Base-by-base conservation (phyloP, 1,140 invertebrate genomes). In the Hycleus phaleratus region DNA sequence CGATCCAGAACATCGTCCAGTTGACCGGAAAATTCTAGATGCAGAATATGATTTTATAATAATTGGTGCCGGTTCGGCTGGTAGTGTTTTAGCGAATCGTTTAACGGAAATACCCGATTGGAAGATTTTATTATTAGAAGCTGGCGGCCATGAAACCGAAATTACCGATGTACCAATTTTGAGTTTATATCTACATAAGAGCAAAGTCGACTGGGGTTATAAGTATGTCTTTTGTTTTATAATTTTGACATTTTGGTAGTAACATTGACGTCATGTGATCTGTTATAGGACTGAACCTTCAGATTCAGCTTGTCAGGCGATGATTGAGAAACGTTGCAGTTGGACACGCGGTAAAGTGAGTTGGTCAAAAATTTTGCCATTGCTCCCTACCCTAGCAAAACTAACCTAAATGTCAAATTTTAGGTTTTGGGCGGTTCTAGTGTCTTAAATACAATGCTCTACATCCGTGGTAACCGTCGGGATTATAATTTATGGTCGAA, bases 141-240 rank as follows among this genome's bases (percentile, higher is more conserved):
- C 92, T 0, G 93, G 93, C 1, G 89, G 87, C 0, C 86, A 90
- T 50, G 91, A 95, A 64, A 86, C 85, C 0, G 84, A 90, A 65
- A 86, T 92, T 32, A 85, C 87, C 0, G 86, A 89, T 68, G 90
- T 93, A 5, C 91, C 91, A 0, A 79, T 90, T 44, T 73, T 93
- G 0, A 93, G 91, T 11, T 73, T 93, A 3, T 93, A 91, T 67
- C 77, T 95, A 45, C 92, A 95, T 71, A 90, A 91, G 59, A 94
- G 91, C 66, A 89, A 90, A 75, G 63, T 93, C 61, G 93, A 97
- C 74, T 97, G 94, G 95, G 87, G 91, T 67, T 95, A 94, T 72
- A 81, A 86, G 77, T 85, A 67, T 76, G 74, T 66, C 8, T n/a
- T 5, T 49, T 8, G 48, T 59, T 43, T 32, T 26, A 18, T 25